Evolutionary conservation across 2,113 vertebrate species (phyloP), one percentile per base, ranked within the genome.

Genomic region (Catharus minimus): DNA sequence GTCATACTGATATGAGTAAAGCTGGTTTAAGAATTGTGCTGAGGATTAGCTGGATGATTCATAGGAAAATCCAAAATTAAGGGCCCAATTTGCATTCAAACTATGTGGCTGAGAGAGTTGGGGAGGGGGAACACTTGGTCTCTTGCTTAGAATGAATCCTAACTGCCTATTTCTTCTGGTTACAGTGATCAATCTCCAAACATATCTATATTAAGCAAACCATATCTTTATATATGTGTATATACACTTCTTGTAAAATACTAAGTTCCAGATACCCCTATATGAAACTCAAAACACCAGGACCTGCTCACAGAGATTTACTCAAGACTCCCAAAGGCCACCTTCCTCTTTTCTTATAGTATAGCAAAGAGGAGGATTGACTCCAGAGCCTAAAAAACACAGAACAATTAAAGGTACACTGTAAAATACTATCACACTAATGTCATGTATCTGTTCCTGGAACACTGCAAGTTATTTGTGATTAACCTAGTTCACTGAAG

Each of bases 41-140:
- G 86, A 86, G 86, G 86, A 93, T 95, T 87, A 95, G 60, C 71
- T 57, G 64, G 47, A 57, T 93, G 86, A 90, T 93, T 95, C 93
- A 94, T 2, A 75, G 92, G 77, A 93, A 94, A 95, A 93, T 78
- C 81, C 90, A 87, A 93, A 93, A 43, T 73, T 82, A 90, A 93
- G 55, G 66, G 67, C 50, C 77, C 9, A 2, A 77, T 86, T 77
- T 77, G 77, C 52, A 66, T 92, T 44, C 39, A 60, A 74, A 88
- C 60, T 88, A 56, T 33, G 67, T 66, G 56, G 60, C 61, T 69
- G 24, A 80, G 28, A 81, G 62, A 62, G 38, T 0, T 77, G 44
- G 15, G 49, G 41, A 83, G 58, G 82, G 32, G 36, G 28, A 90
- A 80, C 11, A 5, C 46, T 78, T 30, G 3, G 1, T 39, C 43